Evolutionary conservation across 2,113 vertebrate species (phyloP).

Genomic region (Poeciliopsis turrubarensis): DNA sequence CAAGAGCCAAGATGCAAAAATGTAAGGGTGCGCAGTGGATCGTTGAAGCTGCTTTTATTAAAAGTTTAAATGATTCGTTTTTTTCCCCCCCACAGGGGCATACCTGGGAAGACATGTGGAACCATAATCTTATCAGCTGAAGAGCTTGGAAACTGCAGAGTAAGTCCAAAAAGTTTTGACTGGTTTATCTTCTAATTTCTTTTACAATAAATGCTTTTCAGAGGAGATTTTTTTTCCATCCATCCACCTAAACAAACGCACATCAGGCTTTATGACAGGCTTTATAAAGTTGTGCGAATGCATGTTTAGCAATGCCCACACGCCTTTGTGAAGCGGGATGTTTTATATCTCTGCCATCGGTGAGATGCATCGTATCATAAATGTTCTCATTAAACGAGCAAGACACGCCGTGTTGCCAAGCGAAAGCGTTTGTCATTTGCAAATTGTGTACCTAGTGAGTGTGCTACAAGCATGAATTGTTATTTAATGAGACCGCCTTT

Average conservation of each 20-base stretch:
- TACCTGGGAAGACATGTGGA: slow-evolving; percentile 94
- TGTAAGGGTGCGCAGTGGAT: background rate
- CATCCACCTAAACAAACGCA: slow-evolving; percentile 1
- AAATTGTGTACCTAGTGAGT: slow-evolving; percentile 50
- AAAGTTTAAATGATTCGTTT: slow-evolving; percentile 16
- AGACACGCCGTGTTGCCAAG: slow-evolving; percentile 34
- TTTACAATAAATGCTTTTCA: slow-evolving; percentile 21
- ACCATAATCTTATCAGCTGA: slow-evolving; percentile 90
- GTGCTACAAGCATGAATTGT: slow-evolving; percentile 42
- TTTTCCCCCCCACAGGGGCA: slow-evolving; percentile 79
- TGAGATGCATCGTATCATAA: slow-evolving; percentile 45
- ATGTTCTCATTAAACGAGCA: slow-evolving; percentile 39
- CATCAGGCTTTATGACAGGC: slow-evolving; percentile 10
- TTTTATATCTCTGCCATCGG: slow-evolving; percentile 40
- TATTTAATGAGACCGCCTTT: slow-evolving; percentile 54
- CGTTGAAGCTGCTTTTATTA: background rate
- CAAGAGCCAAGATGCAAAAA: background rate
- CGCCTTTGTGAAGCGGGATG: slow-evolving; percentile 28
- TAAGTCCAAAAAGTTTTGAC: slow-evolving; percentile 74
- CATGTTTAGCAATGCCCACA: slow-evolving; percentile 25
- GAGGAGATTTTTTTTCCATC: slow-evolving; percentile 15
- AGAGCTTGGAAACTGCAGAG: slow-evolving; percentile 94
- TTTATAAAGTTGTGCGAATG: slow-evolving; percentile 25
- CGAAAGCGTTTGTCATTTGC: slow-evolving; percentile 33
- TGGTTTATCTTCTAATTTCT: background rate